phyloP scores from a whole-genome alignment of 53 echinoderm and acorn worm species.

The Holothuria leucospilota region DNA sequence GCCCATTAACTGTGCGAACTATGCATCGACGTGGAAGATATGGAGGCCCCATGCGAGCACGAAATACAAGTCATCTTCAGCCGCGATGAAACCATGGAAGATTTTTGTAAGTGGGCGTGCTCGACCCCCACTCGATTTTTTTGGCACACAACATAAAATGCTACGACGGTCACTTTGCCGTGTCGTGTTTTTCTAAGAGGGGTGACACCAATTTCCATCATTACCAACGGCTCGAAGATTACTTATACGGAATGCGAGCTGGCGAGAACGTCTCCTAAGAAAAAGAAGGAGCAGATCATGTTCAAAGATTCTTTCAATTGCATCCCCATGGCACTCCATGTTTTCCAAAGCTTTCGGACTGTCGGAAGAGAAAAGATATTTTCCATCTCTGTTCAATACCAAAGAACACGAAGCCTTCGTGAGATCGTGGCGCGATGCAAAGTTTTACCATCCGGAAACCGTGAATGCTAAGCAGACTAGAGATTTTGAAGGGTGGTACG shows the following conservation, averaged over 20 bases:
- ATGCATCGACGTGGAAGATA: no score
- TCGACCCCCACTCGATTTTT: conserved; percentile 10
- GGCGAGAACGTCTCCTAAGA: not conserved
- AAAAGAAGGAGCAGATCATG: conserved; percentile 14
- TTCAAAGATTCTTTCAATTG: conserved; percentile 68
- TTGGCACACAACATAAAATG: conserved; percentile 52
- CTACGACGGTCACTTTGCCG: conserved; percentile 47
- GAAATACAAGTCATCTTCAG: not conserved
- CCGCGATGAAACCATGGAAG: not conserved
- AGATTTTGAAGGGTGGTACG: no score
- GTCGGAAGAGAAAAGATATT: conserved; percentile 43
- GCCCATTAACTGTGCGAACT: not conserved
- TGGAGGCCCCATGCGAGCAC: not conserved
- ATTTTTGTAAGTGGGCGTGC: conserved; percentile 1
- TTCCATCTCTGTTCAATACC: conserved; percentile 39
- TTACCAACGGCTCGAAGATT: no score
- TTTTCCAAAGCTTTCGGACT: conserved; percentile 49
- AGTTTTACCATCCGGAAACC: no score
- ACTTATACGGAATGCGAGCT: no score
- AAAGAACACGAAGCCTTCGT: not conserved
- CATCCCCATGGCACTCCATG: conserved; percentile 63
- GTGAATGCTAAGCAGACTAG: no score
- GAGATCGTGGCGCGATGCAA: no score
- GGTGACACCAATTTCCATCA: no score
- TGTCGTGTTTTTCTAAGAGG: not conserved